Evolutionary conservation across 1,140 invertebrate genomes (phyloP).

Genomic region (Mercenaria mercenaria): DNA sequence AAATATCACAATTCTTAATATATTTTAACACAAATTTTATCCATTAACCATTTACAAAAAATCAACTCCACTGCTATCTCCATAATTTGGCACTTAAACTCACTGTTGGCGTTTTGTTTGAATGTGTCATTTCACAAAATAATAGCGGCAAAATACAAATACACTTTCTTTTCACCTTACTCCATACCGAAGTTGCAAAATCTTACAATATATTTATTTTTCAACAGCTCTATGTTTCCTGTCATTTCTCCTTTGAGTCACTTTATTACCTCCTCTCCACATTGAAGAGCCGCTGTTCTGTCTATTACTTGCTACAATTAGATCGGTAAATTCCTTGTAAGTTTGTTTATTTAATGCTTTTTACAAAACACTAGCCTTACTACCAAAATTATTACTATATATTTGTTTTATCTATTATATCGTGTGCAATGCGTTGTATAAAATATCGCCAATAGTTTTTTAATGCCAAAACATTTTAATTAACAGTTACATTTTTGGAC

Average conservation of each 20-base stretch:
- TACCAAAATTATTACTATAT: too few species aligned
- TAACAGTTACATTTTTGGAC: too few species aligned
- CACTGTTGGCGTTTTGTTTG: background rate
- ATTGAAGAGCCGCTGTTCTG: constrained; percentile 11
- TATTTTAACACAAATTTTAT: background rate
- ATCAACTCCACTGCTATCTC: background rate
- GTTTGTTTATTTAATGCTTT: too few species aligned
- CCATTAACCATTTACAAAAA: background rate
- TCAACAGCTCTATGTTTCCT: background rate
- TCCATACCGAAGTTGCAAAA: background rate
- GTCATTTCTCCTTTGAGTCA: constrained; percentile 23
- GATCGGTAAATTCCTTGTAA: background rate
- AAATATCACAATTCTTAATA: background rate
- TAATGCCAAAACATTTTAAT: too few species aligned
- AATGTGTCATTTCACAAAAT: constrained; percentile 6
- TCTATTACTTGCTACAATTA: background rate
- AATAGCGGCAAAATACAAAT: background rate
- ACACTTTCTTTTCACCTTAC: background rate
- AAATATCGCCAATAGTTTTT: background rate
- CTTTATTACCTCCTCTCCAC: background rate
- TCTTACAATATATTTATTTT: background rate
- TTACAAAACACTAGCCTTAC: too few species aligned
- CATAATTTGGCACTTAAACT: background rate
- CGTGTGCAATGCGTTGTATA: background rate
- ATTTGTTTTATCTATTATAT: too few species aligned